phyloP scores from a whole-genome alignment of 2,888 invertebrate genomes.

The Zaprionus lineosus region DNA sequence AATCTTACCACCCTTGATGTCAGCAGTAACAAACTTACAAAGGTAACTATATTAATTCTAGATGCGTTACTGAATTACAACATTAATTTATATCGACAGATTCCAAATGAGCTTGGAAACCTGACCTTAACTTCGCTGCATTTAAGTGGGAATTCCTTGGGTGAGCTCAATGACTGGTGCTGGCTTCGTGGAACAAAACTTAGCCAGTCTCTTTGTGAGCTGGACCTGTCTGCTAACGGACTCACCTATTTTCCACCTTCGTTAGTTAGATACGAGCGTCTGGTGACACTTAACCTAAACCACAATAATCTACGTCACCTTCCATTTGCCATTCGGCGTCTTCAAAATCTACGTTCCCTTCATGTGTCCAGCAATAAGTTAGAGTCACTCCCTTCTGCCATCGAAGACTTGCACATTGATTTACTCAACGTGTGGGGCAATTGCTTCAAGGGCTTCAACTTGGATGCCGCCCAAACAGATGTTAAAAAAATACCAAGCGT shows the following conservation, averaged over 20 bases:
- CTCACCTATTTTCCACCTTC: conserved; percentile 85
- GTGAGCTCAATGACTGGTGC: conserved; percentile 85
- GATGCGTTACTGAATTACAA: no score
- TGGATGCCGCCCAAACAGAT: conserved; percentile 44
- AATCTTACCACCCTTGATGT: conserved; percentile 87
- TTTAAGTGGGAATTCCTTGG: conserved; percentile 87
- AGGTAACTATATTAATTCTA: conserved; percentile 81
- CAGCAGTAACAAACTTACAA: conserved; percentile 88
- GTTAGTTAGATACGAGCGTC: conserved; percentile 85
- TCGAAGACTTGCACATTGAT: conserved; percentile 77
- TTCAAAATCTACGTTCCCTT: conserved; percentile 77
- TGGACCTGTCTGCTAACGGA: conserved; percentile 87
- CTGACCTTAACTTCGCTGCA: conserved; percentile 86
- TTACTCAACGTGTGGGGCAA: conserved; percentile 81
- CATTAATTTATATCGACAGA: no score
- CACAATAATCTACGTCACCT: conserved; percentile 85
- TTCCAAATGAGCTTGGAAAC: conserved; percentile 87
- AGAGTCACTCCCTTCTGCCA: conserved; percentile 79
- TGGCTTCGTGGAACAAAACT: conserved; percentile 85
- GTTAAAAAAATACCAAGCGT: neutral
- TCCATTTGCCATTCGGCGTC: conserved; percentile 87
- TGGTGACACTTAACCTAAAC: conserved; percentile 87
- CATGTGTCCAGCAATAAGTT: conserved; percentile 79
- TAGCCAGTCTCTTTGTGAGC: conserved; percentile 84
- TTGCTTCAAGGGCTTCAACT: conserved; percentile 57